These are phyloP conservation scores for Ectemnius lituratus DNA, from an alignment of 2,888 invertebrate species.

Conservation along the genomic window DNA sequence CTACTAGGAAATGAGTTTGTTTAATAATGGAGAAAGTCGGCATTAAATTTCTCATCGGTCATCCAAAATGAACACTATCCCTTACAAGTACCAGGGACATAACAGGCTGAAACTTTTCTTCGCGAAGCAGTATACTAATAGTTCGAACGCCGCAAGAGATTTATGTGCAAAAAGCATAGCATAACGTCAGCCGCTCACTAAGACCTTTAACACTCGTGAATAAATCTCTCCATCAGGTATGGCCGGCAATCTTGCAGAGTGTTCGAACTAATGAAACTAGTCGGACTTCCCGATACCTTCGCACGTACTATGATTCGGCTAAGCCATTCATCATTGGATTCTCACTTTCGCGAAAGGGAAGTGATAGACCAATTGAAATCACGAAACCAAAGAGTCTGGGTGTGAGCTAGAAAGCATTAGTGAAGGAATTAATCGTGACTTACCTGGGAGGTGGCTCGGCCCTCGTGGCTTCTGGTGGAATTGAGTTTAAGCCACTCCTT, in stretches of 20 bases:
- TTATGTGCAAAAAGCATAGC: neutral
- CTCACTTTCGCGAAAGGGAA: constrained; percentile 1
- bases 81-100: too few species aligned
- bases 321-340: neutral
- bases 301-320: neutral
- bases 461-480: constrained; percentile 66
- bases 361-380: neutral
- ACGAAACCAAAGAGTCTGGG: neutral
- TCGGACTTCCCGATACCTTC: too few species aligned
- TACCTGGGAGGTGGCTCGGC: constrained; percentile 69
- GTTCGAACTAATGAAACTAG: constrained; percentile 4
- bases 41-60: too few species aligned
- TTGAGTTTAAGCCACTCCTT: constrained; percentile 85
- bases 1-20: too few species aligned
- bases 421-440: constrained; percentile 19
- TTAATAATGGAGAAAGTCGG: too few species aligned
- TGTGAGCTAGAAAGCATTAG: neutral
- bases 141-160: neutral
- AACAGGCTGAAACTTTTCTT: too few species aligned
- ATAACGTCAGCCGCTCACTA: neutral
- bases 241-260: constrained; percentile 11
- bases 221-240: neutral
- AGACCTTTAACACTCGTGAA: neutral
- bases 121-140: too few species aligned
- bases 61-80: too few species aligned